phyloP scores from a whole-genome alignment of 2,888 invertebrate species.

The Acrobasis repandana region DNA sequence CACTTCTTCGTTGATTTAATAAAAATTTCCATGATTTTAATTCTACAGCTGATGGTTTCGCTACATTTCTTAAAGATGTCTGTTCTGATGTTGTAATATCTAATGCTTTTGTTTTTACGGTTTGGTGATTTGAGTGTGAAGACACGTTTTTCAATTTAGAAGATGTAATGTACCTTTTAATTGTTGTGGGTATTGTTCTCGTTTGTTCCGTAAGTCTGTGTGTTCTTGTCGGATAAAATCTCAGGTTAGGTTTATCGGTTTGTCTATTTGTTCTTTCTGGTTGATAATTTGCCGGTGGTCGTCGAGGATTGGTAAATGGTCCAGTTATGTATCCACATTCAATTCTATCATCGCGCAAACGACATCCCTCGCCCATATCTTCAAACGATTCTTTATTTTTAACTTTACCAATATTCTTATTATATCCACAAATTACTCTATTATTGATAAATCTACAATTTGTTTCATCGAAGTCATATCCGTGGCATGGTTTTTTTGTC shows the following conservation, averaged over 20 bases:
- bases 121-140: too few relatives aligned
- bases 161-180: neutral
- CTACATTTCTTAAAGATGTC: too few relatives aligned
- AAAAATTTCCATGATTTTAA: neutral
- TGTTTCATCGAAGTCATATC: slow-evolving; percentile 56
- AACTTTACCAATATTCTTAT: slow-evolving; percentile 52
- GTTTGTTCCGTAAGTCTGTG: neutral
- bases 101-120: too few relatives aligned
- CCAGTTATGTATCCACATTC: slow-evolving; percentile 62
- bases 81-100: too few relatives aligned
- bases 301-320: slow-evolving; percentile 34
- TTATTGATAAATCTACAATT: slow-evolving; percentile 52
- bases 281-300: slow-evolving; percentile 33
- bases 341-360: slow-evolving; percentile 54
- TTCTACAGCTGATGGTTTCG: neutral
- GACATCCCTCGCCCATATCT: slow-evolving; percentile 55
- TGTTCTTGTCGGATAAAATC: neutral
- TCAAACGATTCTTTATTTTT: slow-evolving; percentile 35
- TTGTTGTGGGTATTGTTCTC: too few relatives aligned
- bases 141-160: neutral
- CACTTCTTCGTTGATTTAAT: neutral
- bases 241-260: neutral
- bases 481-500: slow-evolving; percentile 31
- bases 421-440: slow-evolving; percentile 65
- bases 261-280: neutral